Evolutionary conservation across 2,888 invertebrate genomes (phyloP).

Genomic region (Aspidiotus rigidus): DNA sequence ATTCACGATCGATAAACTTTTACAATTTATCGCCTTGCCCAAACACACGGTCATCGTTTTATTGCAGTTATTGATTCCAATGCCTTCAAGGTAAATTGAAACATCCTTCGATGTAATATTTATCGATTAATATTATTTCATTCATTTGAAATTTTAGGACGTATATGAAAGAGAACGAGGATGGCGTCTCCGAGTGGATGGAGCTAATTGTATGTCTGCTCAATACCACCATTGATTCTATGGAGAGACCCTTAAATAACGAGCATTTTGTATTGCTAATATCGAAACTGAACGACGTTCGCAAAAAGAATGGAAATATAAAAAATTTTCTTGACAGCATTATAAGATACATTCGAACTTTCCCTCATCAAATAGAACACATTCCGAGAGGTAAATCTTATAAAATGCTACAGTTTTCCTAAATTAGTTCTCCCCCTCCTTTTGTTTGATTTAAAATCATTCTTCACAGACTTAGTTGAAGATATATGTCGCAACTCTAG

Average conservation of each 20-base stretch:
- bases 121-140: no score
- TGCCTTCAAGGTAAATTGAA: not conserved
- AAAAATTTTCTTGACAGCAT: slow-evolving; percentile 1
- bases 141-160: no score
- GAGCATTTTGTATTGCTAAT: slow-evolving; percentile 4
- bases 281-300: not conserved
- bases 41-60: not conserved
- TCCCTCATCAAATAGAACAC: slow-evolving; percentile 22
- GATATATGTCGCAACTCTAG: not conserved
- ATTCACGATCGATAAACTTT: slow-evolving; percentile 10
- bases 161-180: no score
- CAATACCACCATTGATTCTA: not conserved
- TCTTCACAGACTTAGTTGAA: not conserved
- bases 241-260: not conserved
- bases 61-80: not conserved
- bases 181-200: slow-evolving; percentile 12
- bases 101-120: no score
- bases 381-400: not conserved
- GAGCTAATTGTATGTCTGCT: slow-evolving; percentile 5
- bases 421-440: not conserved
- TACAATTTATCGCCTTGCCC: slow-evolving; percentile 6
- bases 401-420: not conserved
- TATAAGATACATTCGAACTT: slow-evolving; percentile 1
- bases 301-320: not conserved
- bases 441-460: not conserved